phyloP scores from a whole-genome alignment of 2,888 invertebrate species.

The Abrostola triplasia region DNA sequence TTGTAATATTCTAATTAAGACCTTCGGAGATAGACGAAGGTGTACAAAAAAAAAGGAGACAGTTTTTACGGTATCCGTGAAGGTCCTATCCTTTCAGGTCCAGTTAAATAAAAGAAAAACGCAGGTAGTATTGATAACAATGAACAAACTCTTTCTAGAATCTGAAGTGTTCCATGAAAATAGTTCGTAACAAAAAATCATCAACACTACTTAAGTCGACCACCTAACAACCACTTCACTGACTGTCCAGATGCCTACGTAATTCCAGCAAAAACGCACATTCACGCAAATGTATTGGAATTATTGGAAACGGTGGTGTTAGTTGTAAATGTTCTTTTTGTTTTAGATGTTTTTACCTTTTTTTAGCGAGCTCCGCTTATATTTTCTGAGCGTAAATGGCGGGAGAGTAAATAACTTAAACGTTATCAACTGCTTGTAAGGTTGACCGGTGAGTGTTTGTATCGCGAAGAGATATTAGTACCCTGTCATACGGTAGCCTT shows the following conservation, averaged over 20 bases:
- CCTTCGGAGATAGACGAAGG: no score
- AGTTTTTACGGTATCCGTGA: no score
- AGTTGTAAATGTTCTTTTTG: constrained; percentile 3
- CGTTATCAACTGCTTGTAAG: neutral
- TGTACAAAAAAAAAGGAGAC: no score
- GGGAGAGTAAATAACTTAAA: constrained; percentile 10
- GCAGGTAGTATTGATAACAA: no score
- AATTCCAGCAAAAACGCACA: constrained; percentile 24
- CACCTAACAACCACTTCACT: constrained; percentile 11
- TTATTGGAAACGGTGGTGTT: constrained; percentile 3
- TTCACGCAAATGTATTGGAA: constrained; percentile 3
- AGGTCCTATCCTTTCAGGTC: no score
- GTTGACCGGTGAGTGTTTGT: constrained; percentile 2
- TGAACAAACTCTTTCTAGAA: no score
- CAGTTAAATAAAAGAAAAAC: no score
- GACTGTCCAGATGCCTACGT: constrained; percentile 8
- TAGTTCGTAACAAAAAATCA: constrained; percentile 16
- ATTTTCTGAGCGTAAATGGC: constrained; percentile 16
- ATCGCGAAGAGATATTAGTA: neutral
- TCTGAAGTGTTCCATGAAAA: no score
- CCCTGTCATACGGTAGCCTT: no score
- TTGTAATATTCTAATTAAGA: no score
- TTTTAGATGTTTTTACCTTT: constrained; percentile 16
- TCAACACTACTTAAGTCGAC: constrained; percentile 23
- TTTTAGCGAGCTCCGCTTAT: constrained; percentile 9